A percentile compares a stretch with the other conserved stretches of the same genome.
Evolutionary conservation across 92 coral and sea anemone genomes (phyloP).

Genomic region (Epizoanthus scotinus): DNA sequence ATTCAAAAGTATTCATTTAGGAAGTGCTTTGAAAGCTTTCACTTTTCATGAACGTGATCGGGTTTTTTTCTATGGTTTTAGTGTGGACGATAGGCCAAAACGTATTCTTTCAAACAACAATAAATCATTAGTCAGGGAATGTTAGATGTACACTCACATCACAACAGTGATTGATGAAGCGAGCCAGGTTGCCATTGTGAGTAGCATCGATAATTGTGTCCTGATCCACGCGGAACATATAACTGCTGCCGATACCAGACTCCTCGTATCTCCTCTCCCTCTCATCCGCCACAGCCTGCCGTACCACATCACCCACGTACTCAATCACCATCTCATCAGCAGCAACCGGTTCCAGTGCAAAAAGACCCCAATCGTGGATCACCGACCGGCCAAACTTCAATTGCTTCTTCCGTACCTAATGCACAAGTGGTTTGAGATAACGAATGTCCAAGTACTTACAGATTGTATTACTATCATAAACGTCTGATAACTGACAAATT

Average conservation of each 20-base stretch:
- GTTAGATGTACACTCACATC: constrained; percentile 69
- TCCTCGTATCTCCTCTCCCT: constrained; percentile 93
- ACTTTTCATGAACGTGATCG: too few relatives aligned
- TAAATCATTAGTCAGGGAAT: neutral
- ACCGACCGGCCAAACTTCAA: constrained; percentile 91
- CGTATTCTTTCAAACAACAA: too few relatives aligned
- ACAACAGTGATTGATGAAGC: constrained; percentile 97
- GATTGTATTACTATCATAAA: too few relatives aligned
- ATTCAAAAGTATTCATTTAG: too few relatives aligned
- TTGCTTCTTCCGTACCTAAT: constrained; percentile 96
- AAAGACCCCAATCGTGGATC: constrained; percentile 98
- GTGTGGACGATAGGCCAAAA: neutral
- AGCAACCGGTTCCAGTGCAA: constrained; percentile 95
- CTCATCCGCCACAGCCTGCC: constrained; percentile 93
- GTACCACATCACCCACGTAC: constrained; percentile 92
- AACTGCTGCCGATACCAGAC: constrained; percentile 94
- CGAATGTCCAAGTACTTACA: too few relatives aligned
- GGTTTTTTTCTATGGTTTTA: too few relatives aligned
- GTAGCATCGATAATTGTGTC: constrained; percentile 98
- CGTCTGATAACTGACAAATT: too few relatives aligned
- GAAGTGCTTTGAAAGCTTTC: too few relatives aligned
- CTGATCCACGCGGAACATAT: constrained; percentile 94
- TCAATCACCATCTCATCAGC: constrained; percentile 99
- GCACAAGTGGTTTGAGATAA: neutral
- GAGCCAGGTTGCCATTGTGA: constrained; percentile 88